Evolutionary conservation across 2,113 vertebrate genomes (phyloP), one percentile per base, ranked within the genome.

Genomic region (Dromiciops gliroides): DNA sequence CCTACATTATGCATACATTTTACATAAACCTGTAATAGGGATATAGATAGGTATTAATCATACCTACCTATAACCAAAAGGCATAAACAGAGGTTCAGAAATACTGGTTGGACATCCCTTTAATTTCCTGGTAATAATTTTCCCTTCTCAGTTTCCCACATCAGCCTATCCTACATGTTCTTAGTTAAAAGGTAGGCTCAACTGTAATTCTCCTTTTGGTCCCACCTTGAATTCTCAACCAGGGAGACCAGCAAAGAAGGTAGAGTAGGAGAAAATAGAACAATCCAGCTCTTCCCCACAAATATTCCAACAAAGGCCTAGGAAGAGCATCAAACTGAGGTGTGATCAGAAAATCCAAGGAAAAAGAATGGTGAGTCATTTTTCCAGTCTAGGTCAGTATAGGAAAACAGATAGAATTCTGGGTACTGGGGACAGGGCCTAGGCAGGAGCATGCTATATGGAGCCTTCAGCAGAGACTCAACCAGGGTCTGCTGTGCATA

Each of bases 21-120:
- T 94, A 52, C 60, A 75, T 96, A 97, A 97, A 97, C 92, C 89
- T 93, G 0, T 94, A 96, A 97, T 97, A 97, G 95, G 12, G 89
- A 75, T 92, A 96, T 51, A 94, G 93, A 94, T 96, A 92, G 94
- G 93, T 95, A 53, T 51, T 95, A 97, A 95, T 97, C 95, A 97
- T 90, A 90, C 89, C 96, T 67, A 96, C 49, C 92, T 96, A 92
- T 92, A 83, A 92, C 92, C 89, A 93, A 93, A 96, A 96, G 96
- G 75, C 47, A 90, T 88, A 94, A 96, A 97, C 26, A 93, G 92
- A 44, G 92, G 24, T 51, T 94, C 56, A 37, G 52, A 93, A 49
- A 47, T 51, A 52, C 60, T 26, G 96, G 48, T 56, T 1, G 19
- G 75, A 75, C 95, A 96, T 96, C 48, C n/a, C 92, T 93, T 95